phyloP scores from a whole-genome alignment of 2,888 invertebrate genomes.

The Zygogramma bicolorata region DNA sequence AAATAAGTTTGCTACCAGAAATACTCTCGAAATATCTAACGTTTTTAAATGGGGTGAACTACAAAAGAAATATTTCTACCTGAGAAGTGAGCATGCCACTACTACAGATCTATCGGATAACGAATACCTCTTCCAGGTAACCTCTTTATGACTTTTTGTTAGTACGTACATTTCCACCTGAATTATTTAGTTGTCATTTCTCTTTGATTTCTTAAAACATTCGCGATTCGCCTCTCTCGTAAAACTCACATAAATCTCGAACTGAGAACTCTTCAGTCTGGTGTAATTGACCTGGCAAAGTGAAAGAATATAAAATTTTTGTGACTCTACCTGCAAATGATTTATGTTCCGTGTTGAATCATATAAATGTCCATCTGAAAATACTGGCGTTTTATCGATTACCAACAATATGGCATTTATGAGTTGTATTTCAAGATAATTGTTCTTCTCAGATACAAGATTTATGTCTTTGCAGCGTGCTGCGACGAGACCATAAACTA shows the following conservation, averaged over 20 bases:
- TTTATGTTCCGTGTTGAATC: not conserved
- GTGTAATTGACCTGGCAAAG: not conserved
- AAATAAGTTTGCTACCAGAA: no score
- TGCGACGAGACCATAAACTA: not conserved
- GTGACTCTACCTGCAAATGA: not conserved
- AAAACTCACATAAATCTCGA: not conserved
- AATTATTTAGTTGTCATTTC: no score
- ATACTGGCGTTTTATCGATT: conserved; percentile 19
- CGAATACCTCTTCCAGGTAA: not conserved
- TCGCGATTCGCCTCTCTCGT: not conserved
- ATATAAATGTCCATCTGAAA: not conserved
- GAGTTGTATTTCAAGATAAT: conserved; percentile 12
- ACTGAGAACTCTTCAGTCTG: not conserved
- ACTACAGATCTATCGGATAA: not conserved
- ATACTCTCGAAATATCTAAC: no score
- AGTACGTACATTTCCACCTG: not conserved
- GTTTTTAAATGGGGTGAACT: no score
- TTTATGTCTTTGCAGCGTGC: not conserved
- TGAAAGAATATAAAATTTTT: not conserved
- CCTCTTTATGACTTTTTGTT: not conserved
- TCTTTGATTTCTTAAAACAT: not conserved
- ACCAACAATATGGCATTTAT: conserved; percentile 18
- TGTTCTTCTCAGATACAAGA: not conserved
- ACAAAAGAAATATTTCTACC: not conserved
- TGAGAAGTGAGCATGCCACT: not conserved